Evolutionary conservation across 2,113 vertebrate genomes (phyloP), one percentile per base, ranked within the genome.

Genomic region (Xenopus borealis): DNA sequence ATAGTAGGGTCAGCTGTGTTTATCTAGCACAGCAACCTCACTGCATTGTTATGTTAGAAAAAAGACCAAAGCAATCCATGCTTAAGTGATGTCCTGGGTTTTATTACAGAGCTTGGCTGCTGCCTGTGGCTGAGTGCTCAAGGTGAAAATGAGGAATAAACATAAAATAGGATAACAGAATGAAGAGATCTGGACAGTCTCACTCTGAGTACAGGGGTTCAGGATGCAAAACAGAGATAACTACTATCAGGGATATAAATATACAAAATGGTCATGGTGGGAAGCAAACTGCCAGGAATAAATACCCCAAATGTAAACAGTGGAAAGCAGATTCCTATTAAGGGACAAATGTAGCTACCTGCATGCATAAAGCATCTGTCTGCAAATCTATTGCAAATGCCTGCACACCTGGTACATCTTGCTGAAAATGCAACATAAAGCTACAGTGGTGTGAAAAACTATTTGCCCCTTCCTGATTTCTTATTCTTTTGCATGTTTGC

Each of bases 1-100:
- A 85, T 81, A 86, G 85, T 80, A 30, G 10, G 73, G 73, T 82
- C 86, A 88, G 82, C 88, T 85, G 83, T 85, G 85, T 88, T 87
- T 86, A 83, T 87, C 86, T 88, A 85, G 79, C 81, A 76, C 0
- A 69, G 74, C 40, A 0, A 11, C 45, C 80, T 90, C 84, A 84
- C 65, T 75, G 2, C 80, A 81, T 83, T 81, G 83, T 84, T 85
- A 85, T 86, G 23, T 69, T 80, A 78, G 80, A 83, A 80, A 78
- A 69, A 69, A 81, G 77, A 72, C 73, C 59, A 80, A 78, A 66
- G 2, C 77, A 69, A 18, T 53, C 66, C 66, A 73, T 80, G 76
- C 78, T 63, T n/a, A 0, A 83, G 78, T 20, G 27, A 50, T 67
- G 70, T 79, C 72, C 81, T 72, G 75, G 71, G 78, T 75, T 85